These are phyloP conservation scores for Cecidostiba fungosa DNA, from an alignment of 2,888 invertebrate species.

Conservation along the genomic window DNA sequence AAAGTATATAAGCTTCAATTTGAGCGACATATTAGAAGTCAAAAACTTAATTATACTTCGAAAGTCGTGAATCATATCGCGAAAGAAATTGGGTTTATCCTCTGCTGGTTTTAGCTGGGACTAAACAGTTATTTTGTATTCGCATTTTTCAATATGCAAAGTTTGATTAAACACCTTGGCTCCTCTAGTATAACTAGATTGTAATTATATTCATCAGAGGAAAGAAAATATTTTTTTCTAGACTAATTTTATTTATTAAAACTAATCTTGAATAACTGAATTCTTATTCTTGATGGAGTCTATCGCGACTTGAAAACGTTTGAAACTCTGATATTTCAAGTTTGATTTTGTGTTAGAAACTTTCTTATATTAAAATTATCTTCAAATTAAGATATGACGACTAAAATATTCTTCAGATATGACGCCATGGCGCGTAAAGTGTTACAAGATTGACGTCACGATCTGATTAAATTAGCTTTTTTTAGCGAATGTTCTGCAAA, in stretches of 20 bases:
- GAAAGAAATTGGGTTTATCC: not conserved
- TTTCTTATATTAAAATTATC: not conserved
- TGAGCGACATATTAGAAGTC: slow-evolving; percentile 41
- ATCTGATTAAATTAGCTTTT: not conserved
- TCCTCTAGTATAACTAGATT: too few species aligned
- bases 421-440: slow-evolving; percentile 16
- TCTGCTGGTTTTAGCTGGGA: not conserved
- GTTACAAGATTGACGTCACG: slow-evolving; percentile 35
- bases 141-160: not conserved
- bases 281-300: too few species aligned
- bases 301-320: not conserved
- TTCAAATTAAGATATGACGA: not conserved
- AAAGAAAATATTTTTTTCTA: too few species aligned
- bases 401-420: slow-evolving; percentile 9
- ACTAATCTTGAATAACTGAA: too few species aligned
- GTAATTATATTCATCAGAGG: too few species aligned
- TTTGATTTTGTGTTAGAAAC: not conserved
- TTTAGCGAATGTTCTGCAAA: not conserved
- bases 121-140: not conserved
- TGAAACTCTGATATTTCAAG: not conserved
- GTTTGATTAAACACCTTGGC: too few species aligned
- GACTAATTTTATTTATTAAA: too few species aligned
- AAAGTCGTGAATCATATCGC: slow-evolving; percentile 49
- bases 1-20: slow-evolving; percentile 43
- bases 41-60: slow-evolving; percentile 41